These are phyloP conservation scores for Lasius platythorax DNA, from an alignment of 2,888 invertebrate genomes.

Conservation along the genomic window DNA sequence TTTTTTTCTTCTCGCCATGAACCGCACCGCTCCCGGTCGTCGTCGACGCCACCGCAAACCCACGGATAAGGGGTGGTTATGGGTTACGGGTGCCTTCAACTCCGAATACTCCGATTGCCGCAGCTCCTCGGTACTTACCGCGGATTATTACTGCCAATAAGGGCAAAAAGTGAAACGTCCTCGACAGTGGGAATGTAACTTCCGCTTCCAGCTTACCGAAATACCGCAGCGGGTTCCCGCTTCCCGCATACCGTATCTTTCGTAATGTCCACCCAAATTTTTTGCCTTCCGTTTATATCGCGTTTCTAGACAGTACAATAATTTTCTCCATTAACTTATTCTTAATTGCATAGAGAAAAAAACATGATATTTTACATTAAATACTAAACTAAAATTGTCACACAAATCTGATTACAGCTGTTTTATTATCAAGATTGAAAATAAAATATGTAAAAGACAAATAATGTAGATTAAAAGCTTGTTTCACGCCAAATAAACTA, in stretches of 20 bases:
- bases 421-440: not conserved
- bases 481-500: too few relatives aligned
- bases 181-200: conserved; percentile 48
- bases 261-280: conserved; percentile 35
- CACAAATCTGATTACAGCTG: not conserved
- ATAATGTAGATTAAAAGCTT: not conserved
- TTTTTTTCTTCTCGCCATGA: not conserved
- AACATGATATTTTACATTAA: not conserved
- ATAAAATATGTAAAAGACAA: not conserved
- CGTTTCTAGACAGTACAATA: conserved; percentile 21
- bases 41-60: conserved; percentile 58
- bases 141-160: conserved; percentile 53
- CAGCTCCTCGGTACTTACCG: conserved; percentile 43
- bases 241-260: conserved; percentile 31
- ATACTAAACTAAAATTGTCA: not conserved
- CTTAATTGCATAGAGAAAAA: conserved; percentile 8
- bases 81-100: conserved; percentile 60
- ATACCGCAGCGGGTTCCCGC: conserved; percentile 27
- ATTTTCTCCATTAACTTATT: not conserved
- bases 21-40: conserved; percentile 16
- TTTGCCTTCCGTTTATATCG: conserved; percentile 20
- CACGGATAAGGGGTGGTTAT: conserved; percentile 62
- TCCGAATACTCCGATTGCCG: conserved; percentile 58
- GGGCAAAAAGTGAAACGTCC: conserved; percentile 46
- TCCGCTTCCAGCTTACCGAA: conserved; percentile 41